Percentiles rank a stretch among this genome's conserved stretches.
phyloP scores from a whole-genome alignment of 2,797 vertebrate species.

The Galagoides demidoff region DNA sequence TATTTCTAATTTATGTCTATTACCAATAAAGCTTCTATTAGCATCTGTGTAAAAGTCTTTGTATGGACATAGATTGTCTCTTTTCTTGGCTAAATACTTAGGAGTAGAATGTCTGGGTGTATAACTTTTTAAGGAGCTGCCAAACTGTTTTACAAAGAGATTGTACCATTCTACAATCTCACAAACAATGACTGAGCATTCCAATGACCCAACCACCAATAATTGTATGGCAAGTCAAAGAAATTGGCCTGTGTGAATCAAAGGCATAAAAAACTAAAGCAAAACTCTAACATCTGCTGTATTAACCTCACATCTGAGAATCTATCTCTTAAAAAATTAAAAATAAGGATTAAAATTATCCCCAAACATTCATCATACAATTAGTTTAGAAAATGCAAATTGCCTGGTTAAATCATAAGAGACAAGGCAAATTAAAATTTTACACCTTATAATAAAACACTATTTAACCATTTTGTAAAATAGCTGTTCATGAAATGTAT shows the following conservation, averaged over 20 bases:
- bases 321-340: background rate
- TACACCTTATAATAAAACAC: background rate
- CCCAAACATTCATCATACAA: background rate
- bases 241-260: background rate
- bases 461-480: background rate
- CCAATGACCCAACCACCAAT: background rate
- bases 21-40: constrained; percentile 24
- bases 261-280: background rate
- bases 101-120: background rate
- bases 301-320: background rate
- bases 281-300: background rate
- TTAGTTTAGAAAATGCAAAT: background rate
- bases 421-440: background rate
- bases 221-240: background rate
- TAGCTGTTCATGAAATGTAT: background rate
- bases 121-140: background rate
- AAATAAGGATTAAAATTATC: background rate
- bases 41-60: background rate
- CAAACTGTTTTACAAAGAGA: background rate
- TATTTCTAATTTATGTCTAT: background rate
- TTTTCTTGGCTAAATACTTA: background rate
- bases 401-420: background rate
- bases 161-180: background rate
- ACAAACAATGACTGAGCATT: background rate
- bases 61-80: background rate